Percentiles rank a stretch among this genome's conserved stretches.
Evolutionary conservation across 1,140 invertebrate genomes (phyloP).

Genomic region (Laupala kohalensis): DNA sequence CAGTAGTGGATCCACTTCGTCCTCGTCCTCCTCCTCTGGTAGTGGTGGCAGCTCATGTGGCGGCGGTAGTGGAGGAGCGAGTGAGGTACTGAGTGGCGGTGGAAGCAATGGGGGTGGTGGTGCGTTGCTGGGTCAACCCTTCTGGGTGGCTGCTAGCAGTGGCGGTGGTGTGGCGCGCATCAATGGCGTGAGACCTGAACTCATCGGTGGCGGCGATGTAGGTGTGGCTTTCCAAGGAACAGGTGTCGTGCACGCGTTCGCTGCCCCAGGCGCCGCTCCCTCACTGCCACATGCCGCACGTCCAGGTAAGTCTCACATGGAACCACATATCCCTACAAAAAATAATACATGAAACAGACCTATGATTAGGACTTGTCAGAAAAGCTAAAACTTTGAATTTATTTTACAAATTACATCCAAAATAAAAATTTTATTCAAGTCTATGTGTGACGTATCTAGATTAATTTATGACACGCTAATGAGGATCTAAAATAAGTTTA

Average conservation of each 20-base stretch:
- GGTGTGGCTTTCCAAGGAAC: constrained; percentile 4
- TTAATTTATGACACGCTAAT: no score
- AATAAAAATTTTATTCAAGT: no score
- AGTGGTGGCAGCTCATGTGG: no score
- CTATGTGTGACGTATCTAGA: no score
- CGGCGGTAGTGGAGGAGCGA: background rate
- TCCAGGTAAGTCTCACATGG: background rate
- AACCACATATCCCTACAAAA: background rate
- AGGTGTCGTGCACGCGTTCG: background rate
- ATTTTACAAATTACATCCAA: no score
- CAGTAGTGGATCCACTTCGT: constrained; percentile 29
- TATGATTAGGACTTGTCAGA: no score
- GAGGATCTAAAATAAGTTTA: no score
- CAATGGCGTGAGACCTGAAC: constrained; percentile 38
- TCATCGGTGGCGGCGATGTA: constrained; percentile 51
- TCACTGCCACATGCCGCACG: background rate
- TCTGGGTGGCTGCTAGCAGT: constrained; percentile 1
- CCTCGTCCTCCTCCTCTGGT: constrained; percentile 7
- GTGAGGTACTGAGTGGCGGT: constrained; percentile 60
- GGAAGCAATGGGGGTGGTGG: constrained; percentile 81
- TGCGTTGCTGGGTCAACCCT: constrained; percentile 78
- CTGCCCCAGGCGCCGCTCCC: no score
- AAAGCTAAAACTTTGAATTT: no score
- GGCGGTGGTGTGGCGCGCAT: no score
- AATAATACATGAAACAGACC: no score